Conservation (phyloP, 2,113 vertebrate genomes). For the Zosterops pallidus region DNA sequence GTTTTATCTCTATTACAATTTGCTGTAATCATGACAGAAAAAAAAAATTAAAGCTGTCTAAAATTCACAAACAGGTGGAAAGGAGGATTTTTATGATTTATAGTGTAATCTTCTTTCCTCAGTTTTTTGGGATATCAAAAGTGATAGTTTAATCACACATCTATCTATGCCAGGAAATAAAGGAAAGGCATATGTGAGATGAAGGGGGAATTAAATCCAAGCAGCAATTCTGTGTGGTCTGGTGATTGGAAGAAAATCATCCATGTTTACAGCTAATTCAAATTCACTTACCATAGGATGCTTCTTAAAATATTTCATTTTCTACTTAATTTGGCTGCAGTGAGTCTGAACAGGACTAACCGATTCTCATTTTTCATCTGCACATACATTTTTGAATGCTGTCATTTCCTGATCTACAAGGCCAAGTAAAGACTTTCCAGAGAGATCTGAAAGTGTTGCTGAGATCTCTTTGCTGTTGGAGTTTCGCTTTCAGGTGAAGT, state of each 20-base stretch:
- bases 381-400: not conserved
- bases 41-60: constrained; percentile 13
- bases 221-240: constrained; percentile 10
- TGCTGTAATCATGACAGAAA: constrained; percentile 18
- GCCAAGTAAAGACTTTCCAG: not conserved
- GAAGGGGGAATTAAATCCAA: constrained; percentile 30
- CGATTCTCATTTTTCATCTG: constrained; percentile 26
- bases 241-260: not conserved
- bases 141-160: constrained; percentile 58
- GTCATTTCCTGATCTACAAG: not conserved
- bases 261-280: constrained; percentile 49
- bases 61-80: constrained; percentile 13
- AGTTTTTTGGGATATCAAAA: constrained; percentile 39
- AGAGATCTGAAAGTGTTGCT: not conserved
- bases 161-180: constrained; percentile 46
- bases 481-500: not conserved
- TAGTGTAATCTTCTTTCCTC: constrained; percentile 30
- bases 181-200: not conserved
- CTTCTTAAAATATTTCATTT: constrained; percentile 62
- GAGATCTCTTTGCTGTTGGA: not conserved
- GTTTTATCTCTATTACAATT: constrained; percentile 1
- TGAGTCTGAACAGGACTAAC: constrained; percentile 31
- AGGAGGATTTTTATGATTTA: constrained; percentile 43
- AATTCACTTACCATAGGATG: constrained; percentile 28
- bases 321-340: constrained; percentile 45